A percentile compares a stretch with the other conserved stretches of the same genome.
phyloP scores from a whole-genome alignment of 2,888 invertebrate genomes.

The Resseliella maxima region DNA sequence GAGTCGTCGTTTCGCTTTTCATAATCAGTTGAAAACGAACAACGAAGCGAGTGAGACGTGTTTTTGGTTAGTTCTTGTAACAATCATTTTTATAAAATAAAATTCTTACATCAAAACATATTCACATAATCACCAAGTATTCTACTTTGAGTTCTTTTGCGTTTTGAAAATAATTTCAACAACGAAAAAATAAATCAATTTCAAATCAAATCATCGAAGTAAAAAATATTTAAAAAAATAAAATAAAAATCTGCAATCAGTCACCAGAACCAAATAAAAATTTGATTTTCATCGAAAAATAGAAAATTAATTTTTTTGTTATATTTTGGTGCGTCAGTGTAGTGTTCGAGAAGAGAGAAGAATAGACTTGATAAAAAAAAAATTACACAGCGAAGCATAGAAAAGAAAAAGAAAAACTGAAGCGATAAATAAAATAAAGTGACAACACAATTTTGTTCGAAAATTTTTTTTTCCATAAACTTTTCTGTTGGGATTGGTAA shows the following conservation, averaged over 20 bases:
- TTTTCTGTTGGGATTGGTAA: constrained; percentile 3
- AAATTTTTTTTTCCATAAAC: background rate
- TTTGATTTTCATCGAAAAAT: constrained; percentile 16
- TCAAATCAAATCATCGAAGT: too few relatives aligned
- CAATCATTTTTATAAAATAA: constrained; percentile 31
- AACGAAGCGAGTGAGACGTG: constrained; percentile 68
- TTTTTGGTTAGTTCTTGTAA: constrained; percentile 59
- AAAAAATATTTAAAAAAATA: background rate
- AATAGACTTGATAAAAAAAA: background rate
- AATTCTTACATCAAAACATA: constrained; percentile 31
- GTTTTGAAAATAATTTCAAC: constrained; percentile 14
- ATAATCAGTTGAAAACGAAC: constrained; percentile 66
- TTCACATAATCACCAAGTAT: background rate
- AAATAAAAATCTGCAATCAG: background rate
- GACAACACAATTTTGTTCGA: background rate
- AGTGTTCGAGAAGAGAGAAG: background rate
- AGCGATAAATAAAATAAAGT: background rate
- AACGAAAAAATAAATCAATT: constrained; percentile 21
- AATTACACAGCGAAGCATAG: background rate
- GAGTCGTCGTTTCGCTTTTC: background rate
- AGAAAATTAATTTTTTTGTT: constrained; percentile 25
- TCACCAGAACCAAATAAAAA: constrained; percentile 21
- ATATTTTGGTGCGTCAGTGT: constrained; percentile 32
- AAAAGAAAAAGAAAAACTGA: background rate
- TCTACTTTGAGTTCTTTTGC: background rate